Evolutionary conservation across 2,888 invertebrate species (phyloP), one percentile per base, ranked within the genome.

Genomic region (Euzetes globulus): DNA sequence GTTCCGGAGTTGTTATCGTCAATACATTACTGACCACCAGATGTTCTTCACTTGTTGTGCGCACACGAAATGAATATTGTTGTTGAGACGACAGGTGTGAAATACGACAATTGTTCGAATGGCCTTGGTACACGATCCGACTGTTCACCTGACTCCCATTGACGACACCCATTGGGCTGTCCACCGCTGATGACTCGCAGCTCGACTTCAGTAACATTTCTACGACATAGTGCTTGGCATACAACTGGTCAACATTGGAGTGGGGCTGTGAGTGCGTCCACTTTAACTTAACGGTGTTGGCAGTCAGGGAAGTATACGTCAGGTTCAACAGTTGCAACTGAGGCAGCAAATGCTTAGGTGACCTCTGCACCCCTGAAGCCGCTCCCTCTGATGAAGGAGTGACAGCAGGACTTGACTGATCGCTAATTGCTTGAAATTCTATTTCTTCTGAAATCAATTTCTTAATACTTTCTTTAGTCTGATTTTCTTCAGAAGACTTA

Each of bases 181-280:
- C 29, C 15, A 19, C 27, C 17, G 50, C 71, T 6, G 73, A 13
- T 11, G 27, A n/a, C 37, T 11, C 52, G n/a, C 63, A 63, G 6
- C 6, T 63, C n/a, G n/a, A n/a, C n/a, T n/a, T n/a, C 13, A n/a
- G 33, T 22, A 76, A 45, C 76, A 76, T 76, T n/a, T 76, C 76
- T 25, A 76, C 76, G 52, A 74, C 50, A 65, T 37, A 76, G 45
- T 76, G 74, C 4, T 58, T 45, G 19, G 37, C 33, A 13, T 63
- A 60, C 7, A 33, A 27, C 5, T 73, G n/a, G 22, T 25, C 22
- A 13, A 17, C 27, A 19, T 1, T 19, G 15, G 37, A n/a, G 22
- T 41, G 89, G 77, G 85, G 83, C 73, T 87, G 85, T 7, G 93
- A 91, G 79, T 88, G 87, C 41, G 87, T 87, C 94, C 94, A 94